phyloP scores from a whole-genome alignment of 2,113 vertebrate species.

The Chunga burmeisteri region DNA sequence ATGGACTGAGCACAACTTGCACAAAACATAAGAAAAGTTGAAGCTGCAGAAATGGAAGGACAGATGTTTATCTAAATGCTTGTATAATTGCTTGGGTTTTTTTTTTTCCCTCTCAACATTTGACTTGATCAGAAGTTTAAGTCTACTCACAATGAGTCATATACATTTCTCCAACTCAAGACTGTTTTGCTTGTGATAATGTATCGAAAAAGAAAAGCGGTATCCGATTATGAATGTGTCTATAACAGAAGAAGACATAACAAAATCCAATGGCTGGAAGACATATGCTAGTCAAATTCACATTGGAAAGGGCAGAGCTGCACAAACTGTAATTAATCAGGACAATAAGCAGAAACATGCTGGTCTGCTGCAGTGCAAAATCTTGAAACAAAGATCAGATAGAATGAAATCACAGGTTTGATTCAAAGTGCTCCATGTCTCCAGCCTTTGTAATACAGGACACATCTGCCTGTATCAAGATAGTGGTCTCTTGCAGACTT shows the following conservation, averaged over 20 bases:
- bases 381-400: background rate
- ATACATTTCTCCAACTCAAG: background rate
- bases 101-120: background rate
- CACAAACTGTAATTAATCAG: background rate
- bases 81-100: accelerated
- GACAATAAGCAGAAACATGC: background rate
- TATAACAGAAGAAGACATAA: background rate
- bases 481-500: background rate
- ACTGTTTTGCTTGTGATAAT: background rate
- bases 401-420: background rate
- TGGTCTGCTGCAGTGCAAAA: background rate
- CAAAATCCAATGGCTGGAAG: background rate
- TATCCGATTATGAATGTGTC: background rate
- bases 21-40: background rate
- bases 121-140: background rate
- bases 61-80: background rate
- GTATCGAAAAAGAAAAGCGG: background rate
- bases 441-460: background rate
- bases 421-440: background rate
- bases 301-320: background rate
- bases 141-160: background rate
- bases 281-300: background rate
- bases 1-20: background rate
- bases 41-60: background rate
- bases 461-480: background rate